A percentile compares a stretch with the other conserved stretches of the same genome.
These are phyloP conservation scores for Crotalus tigris DNA, from an alignment of 2,113 vertebrate genomes.

Conservation along the genomic window DNA sequence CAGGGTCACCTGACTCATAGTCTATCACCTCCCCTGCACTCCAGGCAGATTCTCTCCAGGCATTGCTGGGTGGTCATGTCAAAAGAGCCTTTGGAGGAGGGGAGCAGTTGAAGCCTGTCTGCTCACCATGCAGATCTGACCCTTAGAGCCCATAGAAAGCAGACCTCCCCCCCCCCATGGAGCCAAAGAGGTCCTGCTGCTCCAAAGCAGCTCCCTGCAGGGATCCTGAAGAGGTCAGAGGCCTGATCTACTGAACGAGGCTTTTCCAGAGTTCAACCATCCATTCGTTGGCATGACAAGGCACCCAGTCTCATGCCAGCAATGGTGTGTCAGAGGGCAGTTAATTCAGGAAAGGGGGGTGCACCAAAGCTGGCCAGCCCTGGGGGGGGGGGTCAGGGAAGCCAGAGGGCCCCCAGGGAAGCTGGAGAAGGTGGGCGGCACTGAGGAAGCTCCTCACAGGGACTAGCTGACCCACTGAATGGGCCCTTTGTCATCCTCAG, in stretches of 20 bases:
- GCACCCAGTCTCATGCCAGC: not conserved
- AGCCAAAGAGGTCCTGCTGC: not conserved
- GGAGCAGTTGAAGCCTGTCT: not conserved
- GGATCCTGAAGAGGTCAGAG: not conserved
- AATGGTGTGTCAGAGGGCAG: not conserved
- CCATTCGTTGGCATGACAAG: not conserved
- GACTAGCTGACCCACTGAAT: constrained; percentile 69
- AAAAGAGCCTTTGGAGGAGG: not conserved
- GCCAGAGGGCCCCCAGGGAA: not conserved
- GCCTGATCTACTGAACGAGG: not conserved
- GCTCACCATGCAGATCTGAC: not conserved
- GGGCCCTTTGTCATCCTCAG: constrained; percentile 74
- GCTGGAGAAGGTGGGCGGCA: not conserved
- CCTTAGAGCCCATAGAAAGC: not conserved
- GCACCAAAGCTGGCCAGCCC: not conserved
- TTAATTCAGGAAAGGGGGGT: not conserved
- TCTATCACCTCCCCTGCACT: not conserved
- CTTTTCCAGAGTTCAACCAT: not conserved
- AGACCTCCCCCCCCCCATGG: too few species aligned
- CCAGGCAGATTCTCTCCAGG: not conserved
- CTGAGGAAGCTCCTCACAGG: constrained; percentile 10
- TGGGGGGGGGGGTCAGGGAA: not conserved
- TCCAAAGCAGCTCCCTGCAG: not conserved
- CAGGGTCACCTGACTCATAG: not conserved
- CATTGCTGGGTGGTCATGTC: not conserved